phyloP scores from a whole-genome alignment of 2,797 vertebrate species.

The Brachyalestes nurse region DNA sequence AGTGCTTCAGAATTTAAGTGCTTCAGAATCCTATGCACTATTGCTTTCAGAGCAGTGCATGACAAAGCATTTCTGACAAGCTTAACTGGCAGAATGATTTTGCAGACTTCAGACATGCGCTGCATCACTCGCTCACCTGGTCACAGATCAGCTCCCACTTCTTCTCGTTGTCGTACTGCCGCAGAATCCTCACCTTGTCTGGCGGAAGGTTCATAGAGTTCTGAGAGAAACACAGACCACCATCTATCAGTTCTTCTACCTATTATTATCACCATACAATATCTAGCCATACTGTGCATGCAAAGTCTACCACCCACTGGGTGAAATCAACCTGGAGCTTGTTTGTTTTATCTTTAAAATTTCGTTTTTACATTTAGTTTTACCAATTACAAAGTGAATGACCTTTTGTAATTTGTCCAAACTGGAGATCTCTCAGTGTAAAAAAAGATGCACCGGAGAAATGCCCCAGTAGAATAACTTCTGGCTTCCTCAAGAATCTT shows the following conservation, averaged over 20 bases:
- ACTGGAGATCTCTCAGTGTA: too few relatives aligned
- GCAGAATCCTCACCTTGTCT: slow-evolving; percentile 93
- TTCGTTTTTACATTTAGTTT: too few relatives aligned
- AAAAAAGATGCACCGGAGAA: too few relatives aligned
- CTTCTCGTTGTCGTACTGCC: slow-evolving; percentile 97
- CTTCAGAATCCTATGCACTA: background rate
- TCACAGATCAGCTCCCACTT: slow-evolving; percentile 99
- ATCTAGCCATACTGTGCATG: too few relatives aligned
- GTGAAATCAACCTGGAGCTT: too few relatives aligned
- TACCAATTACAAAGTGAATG: too few relatives aligned
- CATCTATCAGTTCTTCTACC: background rate
- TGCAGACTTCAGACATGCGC: background rate
- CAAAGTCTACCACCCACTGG: background rate
- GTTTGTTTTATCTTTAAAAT: too few relatives aligned
- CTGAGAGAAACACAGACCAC: slow-evolving; percentile 70
- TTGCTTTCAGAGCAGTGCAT: background rate
- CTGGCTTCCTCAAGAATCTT: too few relatives aligned
- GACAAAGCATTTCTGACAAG: background rate
- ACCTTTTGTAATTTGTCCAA: too few relatives aligned
- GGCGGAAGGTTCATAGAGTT: slow-evolving; percentile 98
- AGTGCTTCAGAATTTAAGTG: background rate
- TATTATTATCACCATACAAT: too few relatives aligned
- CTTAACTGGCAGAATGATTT: background rate
- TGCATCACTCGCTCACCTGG: slow-evolving; percentile 80
- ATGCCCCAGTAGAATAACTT: too few relatives aligned